These are phyloP conservation scores for Bothrops alternatus DNA, from an alignment of 2,797 vertebrate genomes.

Conservation along the genomic window DNA sequence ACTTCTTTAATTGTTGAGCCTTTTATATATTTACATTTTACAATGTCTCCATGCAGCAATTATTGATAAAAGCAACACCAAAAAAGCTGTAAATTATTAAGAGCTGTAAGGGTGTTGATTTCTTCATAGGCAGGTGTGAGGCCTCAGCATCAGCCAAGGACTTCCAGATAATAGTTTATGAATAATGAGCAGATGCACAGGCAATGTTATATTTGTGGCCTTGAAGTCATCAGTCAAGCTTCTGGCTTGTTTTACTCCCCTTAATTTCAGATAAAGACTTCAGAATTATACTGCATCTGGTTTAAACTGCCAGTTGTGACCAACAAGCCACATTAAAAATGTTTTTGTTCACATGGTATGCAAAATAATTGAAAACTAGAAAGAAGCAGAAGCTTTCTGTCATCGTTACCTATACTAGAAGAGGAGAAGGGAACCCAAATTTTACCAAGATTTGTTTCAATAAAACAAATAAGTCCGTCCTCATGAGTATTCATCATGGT, in stretches of 20 bases:
- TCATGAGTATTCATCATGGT: neutral
- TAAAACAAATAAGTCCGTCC: neutral
- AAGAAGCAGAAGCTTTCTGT: neutral
- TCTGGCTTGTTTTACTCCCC: neutral
- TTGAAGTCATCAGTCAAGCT: neutral
- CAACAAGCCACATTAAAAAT: neutral
- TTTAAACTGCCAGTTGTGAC: neutral
- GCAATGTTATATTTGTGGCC: neutral
- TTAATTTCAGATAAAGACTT: neutral
- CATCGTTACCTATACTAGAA: neutral
- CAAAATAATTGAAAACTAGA: neutral
- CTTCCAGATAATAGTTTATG: neutral
- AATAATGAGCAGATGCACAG: neutral
- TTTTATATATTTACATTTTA: neutral
- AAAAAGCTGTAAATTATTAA: neutral
- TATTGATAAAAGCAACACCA: neutral
- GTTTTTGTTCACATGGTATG: neutral
- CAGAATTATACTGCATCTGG: neutral
- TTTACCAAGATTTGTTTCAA: neutral
- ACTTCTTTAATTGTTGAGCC: neutral
- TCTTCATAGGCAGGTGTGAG: neutral
- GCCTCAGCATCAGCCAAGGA: neutral
- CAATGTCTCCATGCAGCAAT: conserved; percentile 49
- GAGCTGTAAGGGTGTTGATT: neutral
- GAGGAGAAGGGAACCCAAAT: neutral